These are phyloP conservation scores for Probaryconus sp. DNA, from an alignment of 1,140 invertebrate species.

Conservation along the genomic window DNA sequence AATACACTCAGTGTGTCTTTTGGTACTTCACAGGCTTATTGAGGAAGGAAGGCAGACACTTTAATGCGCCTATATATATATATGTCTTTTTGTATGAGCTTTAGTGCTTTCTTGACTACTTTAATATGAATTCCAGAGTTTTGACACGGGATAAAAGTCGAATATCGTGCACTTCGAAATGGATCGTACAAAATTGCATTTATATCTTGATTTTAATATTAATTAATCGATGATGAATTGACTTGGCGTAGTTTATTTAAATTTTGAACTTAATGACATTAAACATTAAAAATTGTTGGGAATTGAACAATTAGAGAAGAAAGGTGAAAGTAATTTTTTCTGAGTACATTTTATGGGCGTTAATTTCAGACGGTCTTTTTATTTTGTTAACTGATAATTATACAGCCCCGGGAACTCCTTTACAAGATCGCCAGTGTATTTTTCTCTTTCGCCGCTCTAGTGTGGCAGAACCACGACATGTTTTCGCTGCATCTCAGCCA, in stretches of 20 bases:
- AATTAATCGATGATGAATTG: too few relatives aligned
- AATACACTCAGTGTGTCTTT: slow-evolving; percentile 50
- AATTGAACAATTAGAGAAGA: too few relatives aligned
- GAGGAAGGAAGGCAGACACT: slow-evolving; percentile 34
- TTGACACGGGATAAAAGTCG: slow-evolving; percentile 16
- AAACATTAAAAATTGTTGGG: too few relatives aligned
- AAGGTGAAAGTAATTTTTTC: slow-evolving; percentile 23
- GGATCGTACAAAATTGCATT: too few relatives aligned
- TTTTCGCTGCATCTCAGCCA: slow-evolving; percentile 46
- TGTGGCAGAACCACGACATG: slow-evolving; percentile 23
- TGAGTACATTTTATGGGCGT: slow-evolving; percentile 16
- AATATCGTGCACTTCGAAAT: too few relatives aligned
- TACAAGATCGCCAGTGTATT: slow-evolving; percentile 15
- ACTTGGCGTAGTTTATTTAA: too few relatives aligned
- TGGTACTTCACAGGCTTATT: slow-evolving; percentile 38
- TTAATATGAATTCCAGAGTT: slow-evolving; percentile 39
- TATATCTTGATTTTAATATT: too few relatives aligned
- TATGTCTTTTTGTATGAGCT: slow-evolving; percentile 21
- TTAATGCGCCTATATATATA: slow-evolving; percentile 21
- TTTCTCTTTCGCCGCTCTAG: slow-evolving; percentile 28
- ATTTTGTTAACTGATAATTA: slow-evolving; percentile 33
- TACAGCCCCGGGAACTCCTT: slow-evolving; percentile 19
- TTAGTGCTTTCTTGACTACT: slow-evolving; percentile 24
- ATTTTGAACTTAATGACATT: too few relatives aligned
- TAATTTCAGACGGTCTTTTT: slow-evolving; percentile 6